Evolutionary conservation across 2,113 vertebrate species (phyloP), one percentile per base, ranked within the genome.

Genomic region (Mormyrus lacerda): DNA sequence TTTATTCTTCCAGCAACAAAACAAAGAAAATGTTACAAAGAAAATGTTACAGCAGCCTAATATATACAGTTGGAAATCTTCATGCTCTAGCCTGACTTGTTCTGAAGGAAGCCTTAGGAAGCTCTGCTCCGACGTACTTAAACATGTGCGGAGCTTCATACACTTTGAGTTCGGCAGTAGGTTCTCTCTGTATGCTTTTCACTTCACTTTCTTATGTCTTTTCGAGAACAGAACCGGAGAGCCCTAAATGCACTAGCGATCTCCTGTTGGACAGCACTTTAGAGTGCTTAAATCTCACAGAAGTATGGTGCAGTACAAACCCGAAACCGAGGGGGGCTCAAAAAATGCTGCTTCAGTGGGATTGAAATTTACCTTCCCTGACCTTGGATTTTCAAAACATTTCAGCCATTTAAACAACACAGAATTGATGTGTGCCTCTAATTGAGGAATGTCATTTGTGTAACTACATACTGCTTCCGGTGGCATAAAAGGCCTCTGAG

Each of bases 391-490:
- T 51, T 51, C 58, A 50, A 58, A 15, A 19, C 51, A 91, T 90
- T 90, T 45, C 90, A 44, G 61, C 87, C 39, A 15, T 45, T 87
- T 73, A 76, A 53, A 90, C 88, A 39, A 91, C 90, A 91, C 53
- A 39, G 73, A 92, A 76, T 90, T 65, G 1, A 45, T 21, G 90
- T 50, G 39, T n/a, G 55, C 24, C 92, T 90, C 91, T 92, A 92
- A 92, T 73, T 89, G 6, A 76, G 87, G 85, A 88, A 21, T 51
- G 88, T 89, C 76, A 85, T 88, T 47, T 82, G 89, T 89, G 88
- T 92, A 90, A 92, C 92, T 92, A 92, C 92, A 90, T 89, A 90
- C 90, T 92, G 89, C 88, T 89, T 88, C 83, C 88, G 87, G 27
- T 51, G 11, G 31, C 15, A 17, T 89, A 31, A 89, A 89, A 19